These are phyloP conservation scores for Eupeodes luniger DNA, from an alignment of 2,888 invertebrate genomes.

Conservation along the genomic window DNA sequence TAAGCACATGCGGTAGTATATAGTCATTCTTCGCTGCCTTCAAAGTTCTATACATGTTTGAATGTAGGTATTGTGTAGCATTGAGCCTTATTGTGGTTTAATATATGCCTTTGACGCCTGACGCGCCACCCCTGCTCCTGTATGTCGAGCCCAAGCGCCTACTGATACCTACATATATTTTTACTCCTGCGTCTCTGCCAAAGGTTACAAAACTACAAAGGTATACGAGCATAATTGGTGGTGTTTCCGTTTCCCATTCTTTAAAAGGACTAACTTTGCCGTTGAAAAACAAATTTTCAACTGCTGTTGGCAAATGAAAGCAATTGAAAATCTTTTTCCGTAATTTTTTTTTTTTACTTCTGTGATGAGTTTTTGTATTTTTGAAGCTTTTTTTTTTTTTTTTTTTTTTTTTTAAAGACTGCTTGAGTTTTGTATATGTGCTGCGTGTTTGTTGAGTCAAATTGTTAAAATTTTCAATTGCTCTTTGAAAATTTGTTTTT, in stretches of 20 bases:
- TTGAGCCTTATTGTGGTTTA: slow-evolving; percentile 24
- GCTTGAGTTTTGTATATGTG: slow-evolving; percentile 10
- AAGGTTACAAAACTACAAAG: slow-evolving; percentile 39
- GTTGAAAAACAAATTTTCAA: slow-evolving; percentile 55
- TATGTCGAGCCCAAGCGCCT: not conserved
- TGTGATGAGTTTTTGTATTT: not conserved
- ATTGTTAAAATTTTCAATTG: slow-evolving; percentile 72
- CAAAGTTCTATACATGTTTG: not conserved
- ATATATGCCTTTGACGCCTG: slow-evolving; percentile 31
- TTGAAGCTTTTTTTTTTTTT: slow-evolving; percentile 24
- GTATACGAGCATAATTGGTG: slow-evolving; percentile 56
- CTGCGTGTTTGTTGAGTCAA: slow-evolving; percentile 62
- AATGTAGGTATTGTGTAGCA: too few relatives aligned
- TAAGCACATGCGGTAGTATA: slow-evolving; percentile 22
- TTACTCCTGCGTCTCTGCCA: not conserved
- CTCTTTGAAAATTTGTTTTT: slow-evolving; percentile 46
- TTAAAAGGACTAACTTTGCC: slow-evolving; percentile 66
- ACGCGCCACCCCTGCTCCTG: slow-evolving; percentile 7
- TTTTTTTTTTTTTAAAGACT: not conserved
- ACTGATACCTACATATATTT: not conserved
- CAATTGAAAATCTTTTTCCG: slow-evolving; percentile 55
- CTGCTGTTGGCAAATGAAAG: slow-evolving; percentile 66
- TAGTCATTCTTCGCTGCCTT: slow-evolving; percentile 14
- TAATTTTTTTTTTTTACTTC: not conserved
- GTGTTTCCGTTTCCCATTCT: slow-evolving; percentile 48